phyloP scores from a whole-genome alignment of 1,140 invertebrate genomes.

The Teleopsis dalmanni region DNA sequence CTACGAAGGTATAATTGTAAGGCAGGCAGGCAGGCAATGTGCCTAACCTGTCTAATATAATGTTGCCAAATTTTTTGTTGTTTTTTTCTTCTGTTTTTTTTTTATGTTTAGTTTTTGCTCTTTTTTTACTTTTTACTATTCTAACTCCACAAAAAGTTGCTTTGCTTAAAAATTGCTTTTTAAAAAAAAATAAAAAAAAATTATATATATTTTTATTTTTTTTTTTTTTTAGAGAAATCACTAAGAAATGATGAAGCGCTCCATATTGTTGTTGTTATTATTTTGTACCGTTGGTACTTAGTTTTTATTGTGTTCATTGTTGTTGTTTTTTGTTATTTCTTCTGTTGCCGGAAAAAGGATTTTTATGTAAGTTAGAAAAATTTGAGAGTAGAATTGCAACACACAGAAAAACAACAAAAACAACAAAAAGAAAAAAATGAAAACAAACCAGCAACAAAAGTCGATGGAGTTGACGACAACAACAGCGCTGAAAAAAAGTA shows the following conservation, averaged over 20 bases:
- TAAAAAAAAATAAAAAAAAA: neutral
- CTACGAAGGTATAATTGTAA: neutral
- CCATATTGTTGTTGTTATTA: neutral
- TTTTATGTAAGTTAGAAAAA: constrained; percentile 14
- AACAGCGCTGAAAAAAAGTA: no score
- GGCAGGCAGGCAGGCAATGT: neutral
- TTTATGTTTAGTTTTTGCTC: neutral
- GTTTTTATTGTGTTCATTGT: no score
- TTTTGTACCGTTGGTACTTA: neutral
- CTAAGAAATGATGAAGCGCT: neutral
- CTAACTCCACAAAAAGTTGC: neutral
- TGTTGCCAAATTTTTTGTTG: neutral
- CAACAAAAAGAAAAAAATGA: no score
- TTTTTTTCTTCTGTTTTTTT: neutral
- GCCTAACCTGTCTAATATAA: constrained; percentile 9
- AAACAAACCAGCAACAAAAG: no score
- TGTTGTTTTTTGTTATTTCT: no score
- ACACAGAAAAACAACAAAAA: no score
- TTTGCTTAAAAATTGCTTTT: neutral
- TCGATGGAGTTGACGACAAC: no score
- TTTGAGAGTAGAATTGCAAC: constrained; percentile 1
- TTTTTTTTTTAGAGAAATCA: no score
- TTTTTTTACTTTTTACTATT: neutral
- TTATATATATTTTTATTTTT: neutral
- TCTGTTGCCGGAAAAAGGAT: constrained; percentile 11